Evolutionary conservation across 2,113 vertebrate genomes (phyloP).

Genomic region (Cardinalis cardinalis): DNA sequence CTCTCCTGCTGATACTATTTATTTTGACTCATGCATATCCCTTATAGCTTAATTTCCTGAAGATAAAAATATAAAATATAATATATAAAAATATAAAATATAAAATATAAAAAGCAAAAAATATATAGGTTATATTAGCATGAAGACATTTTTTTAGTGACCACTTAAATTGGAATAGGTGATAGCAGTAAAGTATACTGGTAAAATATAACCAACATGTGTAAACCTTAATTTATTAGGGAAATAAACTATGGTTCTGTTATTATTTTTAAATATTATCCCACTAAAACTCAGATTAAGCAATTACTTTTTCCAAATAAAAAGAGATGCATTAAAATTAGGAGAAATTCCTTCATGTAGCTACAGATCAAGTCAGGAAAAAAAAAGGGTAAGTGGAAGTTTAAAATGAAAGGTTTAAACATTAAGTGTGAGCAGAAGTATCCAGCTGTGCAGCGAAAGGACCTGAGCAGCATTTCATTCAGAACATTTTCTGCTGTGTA

Average conservation of each 20-base stretch:
- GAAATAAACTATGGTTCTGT: conserved; percentile 14
- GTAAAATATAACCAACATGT: conserved; percentile 29
- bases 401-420: neutral
- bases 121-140: neutral
- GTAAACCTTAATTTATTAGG: conserved; percentile 26
- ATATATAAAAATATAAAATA: too few species aligned
- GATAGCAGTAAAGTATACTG: neutral
- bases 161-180: conserved; percentile 13
- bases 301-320: conserved; percentile 14
- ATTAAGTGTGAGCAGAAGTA: neutral
- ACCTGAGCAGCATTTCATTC: neutral
- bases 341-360: neutral
- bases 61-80: too few species aligned
- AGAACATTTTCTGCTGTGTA: neutral
- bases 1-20: conserved; percentile 35
- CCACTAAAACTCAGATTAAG: conserved; percentile 25
- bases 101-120: too few species aligned
- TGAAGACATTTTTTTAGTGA: neutral
- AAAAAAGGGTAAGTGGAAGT: neutral
- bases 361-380: neutral
- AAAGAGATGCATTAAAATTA: neutral
- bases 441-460: neutral
- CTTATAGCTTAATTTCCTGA: conserved; percentile 59
- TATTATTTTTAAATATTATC: conserved; percentile 39
- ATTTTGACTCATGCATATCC: conserved; percentile 26